phyloP scores from a whole-genome alignment of 37 sponge, comb jelly and placozoan genomes.

The Haliclona indistincta region DNA sequence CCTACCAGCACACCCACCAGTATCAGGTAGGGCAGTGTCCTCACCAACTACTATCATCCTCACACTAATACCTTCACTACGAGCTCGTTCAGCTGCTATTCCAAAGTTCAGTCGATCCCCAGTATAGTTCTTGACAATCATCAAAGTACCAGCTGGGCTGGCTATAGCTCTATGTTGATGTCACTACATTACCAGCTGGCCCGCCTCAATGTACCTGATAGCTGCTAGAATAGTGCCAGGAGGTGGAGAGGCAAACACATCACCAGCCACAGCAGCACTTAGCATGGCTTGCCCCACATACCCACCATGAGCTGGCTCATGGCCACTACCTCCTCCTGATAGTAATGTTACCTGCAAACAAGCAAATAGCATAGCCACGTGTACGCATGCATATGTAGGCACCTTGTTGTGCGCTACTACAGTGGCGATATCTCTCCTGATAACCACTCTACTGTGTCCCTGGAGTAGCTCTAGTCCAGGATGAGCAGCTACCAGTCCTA shows the following conservation, averaged over 20 bases:
- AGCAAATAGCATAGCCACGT: neutral
- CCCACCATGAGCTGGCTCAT: constrained; percentile 95
- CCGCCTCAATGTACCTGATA: constrained; percentile 7
- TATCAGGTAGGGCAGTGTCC: constrained; percentile 80
- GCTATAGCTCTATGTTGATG: constrained; percentile 61
- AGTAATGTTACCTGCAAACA: constrained; percentile 74
- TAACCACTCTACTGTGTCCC: constrained; percentile 76
- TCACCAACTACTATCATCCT: constrained; percentile 90
- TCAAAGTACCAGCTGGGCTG: constrained; percentile 81
- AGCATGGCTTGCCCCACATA: constrained; percentile 93
- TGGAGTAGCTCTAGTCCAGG: constrained; percentile 70
- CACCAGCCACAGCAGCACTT: constrained; percentile 91
- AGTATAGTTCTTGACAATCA: constrained; percentile 97
- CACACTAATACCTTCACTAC: constrained; percentile 78
- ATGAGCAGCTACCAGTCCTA: constrained; percentile 68
- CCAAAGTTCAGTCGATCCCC: constrained; percentile 98
- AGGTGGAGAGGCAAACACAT: constrained; percentile 95
- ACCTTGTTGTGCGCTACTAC: constrained; percentile 47
- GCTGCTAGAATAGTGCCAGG: constrained; percentile 76
- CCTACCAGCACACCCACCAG: constrained; percentile 66
- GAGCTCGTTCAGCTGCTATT: constrained; percentile 88
- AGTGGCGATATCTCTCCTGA: constrained; percentile 64
- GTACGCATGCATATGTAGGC: neutral
- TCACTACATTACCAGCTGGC: no score
- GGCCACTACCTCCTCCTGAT: constrained; percentile 97